phyloP scores from a whole-genome alignment of 2,888 invertebrate species.

The Agrochola lychnidis region DNA sequence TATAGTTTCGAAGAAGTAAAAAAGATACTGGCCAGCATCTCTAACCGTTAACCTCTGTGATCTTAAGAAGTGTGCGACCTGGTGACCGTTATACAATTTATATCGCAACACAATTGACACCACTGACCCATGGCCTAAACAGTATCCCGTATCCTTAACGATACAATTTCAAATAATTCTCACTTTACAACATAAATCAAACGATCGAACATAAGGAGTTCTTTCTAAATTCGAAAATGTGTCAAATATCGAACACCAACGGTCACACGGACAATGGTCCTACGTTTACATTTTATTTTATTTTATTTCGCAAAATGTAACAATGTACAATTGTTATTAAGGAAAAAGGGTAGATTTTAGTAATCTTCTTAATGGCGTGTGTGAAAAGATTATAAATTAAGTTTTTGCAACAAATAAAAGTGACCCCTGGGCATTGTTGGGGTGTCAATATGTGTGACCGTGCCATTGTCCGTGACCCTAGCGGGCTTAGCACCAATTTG shows the following conservation, averaged over 20 bases:
- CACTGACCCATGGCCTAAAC: conserved; percentile 86
- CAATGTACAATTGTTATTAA: conserved; percentile 89
- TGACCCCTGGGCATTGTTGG: conserved; percentile 89
- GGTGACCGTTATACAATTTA: conserved; percentile 85
- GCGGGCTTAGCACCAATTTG: conserved; percentile 87
- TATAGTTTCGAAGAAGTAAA: neutral
- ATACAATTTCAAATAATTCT: conserved; percentile 77
- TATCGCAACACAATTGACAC: conserved; percentile 79
- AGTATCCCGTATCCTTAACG: conserved; percentile 79
- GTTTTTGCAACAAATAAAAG: conserved; percentile 91
- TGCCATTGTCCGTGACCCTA: conserved; percentile 88
- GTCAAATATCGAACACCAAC: conserved; percentile 86
- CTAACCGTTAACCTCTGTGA: conserved; percentile 84
- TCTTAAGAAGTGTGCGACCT: conserved; percentile 84
- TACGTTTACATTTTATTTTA: conserved; percentile 87
- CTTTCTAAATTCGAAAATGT: conserved; percentile 87
- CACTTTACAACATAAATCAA: conserved; percentile 87
- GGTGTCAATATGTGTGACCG: conserved; percentile 91
- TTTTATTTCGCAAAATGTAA: conserved; percentile 86
- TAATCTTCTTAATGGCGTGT: conserved; percentile 91
- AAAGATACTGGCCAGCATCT: conserved; percentile 26
- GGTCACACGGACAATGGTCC: conserved; percentile 81
- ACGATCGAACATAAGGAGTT: conserved; percentile 82
- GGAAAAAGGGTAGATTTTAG: conserved; percentile 90
- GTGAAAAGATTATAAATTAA: conserved; percentile 91